Evolutionary conservation across 2,888 invertebrate species (phyloP).

Genomic region (Agonopterix heracliana): DNA sequence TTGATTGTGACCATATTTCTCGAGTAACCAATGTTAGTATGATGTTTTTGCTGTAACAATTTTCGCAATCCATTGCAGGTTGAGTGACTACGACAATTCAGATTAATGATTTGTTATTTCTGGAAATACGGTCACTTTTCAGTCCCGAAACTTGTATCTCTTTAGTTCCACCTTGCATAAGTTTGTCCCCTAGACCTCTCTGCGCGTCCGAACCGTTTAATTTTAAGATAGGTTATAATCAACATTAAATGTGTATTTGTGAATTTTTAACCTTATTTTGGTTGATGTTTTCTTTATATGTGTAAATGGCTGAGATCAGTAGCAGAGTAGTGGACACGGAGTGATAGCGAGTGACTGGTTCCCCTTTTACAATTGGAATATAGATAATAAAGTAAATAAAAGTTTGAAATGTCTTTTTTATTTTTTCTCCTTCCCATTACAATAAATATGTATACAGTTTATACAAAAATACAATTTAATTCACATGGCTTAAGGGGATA

Average conservation of each 20-base stretch:
- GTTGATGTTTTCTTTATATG: conserved; percentile 71
- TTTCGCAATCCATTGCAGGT: background rate
- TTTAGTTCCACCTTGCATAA: background rate
- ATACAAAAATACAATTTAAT: conserved; percentile 43
- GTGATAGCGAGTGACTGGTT: conserved; percentile 70
- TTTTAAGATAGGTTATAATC: conserved; percentile 62
- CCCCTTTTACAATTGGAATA: conserved; percentile 75
- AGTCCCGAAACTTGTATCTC: background rate
- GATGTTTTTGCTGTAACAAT: too few species aligned
- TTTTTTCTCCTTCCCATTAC: conserved; percentile 27
- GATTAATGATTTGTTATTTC: background rate
- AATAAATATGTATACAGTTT: conserved; percentile 42
- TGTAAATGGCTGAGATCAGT: conserved; percentile 72
- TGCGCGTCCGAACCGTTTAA: conserved; percentile 42
- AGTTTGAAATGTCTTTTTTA: conserved; percentile 61
- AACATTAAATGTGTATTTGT: conserved; percentile 76
- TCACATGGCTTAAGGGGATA: too few species aligned
- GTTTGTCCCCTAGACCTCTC: conserved; percentile 26
- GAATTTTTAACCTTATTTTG: conserved; percentile 70
- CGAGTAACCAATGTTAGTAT: too few species aligned
- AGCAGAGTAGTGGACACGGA: conserved; percentile 67
- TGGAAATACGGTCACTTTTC: background rate
- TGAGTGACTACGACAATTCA: background rate
- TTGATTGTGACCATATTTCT: too few species aligned
- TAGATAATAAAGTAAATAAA: conserved; percentile 69